Evolutionary conservation across 2,113 vertebrate species (phyloP).

Genomic region (Dissostichus mawsoni): DNA sequence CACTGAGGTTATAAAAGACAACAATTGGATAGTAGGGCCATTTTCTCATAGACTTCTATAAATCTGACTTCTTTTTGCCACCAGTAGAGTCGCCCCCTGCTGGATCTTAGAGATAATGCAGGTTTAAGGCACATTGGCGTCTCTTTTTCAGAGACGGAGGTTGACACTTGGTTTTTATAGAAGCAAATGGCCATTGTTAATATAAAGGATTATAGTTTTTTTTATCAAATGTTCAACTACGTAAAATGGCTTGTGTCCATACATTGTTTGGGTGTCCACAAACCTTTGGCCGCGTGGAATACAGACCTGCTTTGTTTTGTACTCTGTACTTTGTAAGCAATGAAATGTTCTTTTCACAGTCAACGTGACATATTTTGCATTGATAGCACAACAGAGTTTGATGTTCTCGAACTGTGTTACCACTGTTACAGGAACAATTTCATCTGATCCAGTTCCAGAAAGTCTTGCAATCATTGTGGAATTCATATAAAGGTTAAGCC

Average conservation of each 20-base stretch:
- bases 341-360: background rate
- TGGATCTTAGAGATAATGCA: background rate
- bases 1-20: no score
- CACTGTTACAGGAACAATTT: background rate
- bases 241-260: background rate
- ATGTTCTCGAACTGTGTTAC: background rate
- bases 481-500: slow-evolving; percentile 38
- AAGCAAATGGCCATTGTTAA: no score
- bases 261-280: background rate
- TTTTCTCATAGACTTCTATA: background rate
- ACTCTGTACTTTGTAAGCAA: no score
- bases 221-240: background rate
- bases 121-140: no score
- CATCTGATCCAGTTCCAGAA: background rate
- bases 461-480: slow-evolving; percentile 31
- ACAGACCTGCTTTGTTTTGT: background rate
- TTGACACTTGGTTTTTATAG: no score
- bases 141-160: no score
- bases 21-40: no score
- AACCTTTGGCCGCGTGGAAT: background rate
- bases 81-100: background rate
- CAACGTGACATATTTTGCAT: background rate
- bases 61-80: no score
- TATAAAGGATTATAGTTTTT: background rate
- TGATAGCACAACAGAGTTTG: background rate